Conservation (phyloP, 2,888 invertebrate species). For the Gryllus longicercus region DNA sequence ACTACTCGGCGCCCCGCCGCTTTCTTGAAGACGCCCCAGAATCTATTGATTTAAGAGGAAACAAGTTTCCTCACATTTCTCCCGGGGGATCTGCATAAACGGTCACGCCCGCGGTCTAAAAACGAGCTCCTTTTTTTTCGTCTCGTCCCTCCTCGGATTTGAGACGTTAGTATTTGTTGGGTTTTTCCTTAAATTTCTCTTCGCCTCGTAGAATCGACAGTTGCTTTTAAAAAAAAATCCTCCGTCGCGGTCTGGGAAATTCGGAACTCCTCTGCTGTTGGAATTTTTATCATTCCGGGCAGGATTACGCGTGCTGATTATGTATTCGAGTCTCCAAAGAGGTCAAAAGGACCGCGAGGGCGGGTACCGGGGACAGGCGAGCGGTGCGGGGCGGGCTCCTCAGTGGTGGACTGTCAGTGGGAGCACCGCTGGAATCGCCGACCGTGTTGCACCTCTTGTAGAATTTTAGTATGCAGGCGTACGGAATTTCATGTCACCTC, state of each 20-base stretch:
- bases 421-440: not conserved
- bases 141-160: not conserved
- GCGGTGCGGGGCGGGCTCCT: not conserved
- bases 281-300: not conserved
- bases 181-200: not conserved
- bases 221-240: too few relatives aligned
- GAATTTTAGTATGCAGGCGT: not conserved
- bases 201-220: too few relatives aligned
- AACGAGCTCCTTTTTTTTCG: not conserved
- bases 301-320: not conserved
- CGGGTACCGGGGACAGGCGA: not conserved
- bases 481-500: not conserved
- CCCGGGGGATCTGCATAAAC: constrained; percentile 9
- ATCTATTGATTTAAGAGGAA: constrained; percentile 4
- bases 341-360: not conserved
- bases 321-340: not conserved
- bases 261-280: not conserved
- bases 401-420: not conserved
- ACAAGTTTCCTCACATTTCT: not conserved
- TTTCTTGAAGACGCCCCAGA: not conserved
- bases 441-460: not conserved
- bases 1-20: not conserved
- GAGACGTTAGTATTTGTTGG: not conserved
- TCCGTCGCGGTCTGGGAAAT: too few relatives aligned
- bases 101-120: not conserved